Conservation (phyloP, 2,888 invertebrate genomes). For the Tetranychus truncatus region DNA sequence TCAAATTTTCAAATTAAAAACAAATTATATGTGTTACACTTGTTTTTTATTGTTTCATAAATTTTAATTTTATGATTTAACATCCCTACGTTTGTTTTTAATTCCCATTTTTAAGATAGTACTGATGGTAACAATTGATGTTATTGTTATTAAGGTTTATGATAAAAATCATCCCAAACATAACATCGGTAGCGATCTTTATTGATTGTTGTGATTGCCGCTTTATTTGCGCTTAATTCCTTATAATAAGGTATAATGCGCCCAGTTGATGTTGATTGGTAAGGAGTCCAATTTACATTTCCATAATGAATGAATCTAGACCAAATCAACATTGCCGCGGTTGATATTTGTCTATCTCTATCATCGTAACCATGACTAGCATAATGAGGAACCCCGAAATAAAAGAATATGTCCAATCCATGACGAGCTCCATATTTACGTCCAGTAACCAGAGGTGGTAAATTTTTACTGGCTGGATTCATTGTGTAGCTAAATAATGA, state of each 20-base stretch:
- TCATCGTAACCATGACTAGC: background rate
- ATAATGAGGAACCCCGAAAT: slow-evolving; percentile 2
- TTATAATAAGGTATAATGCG: background rate
- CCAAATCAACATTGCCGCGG: background rate
- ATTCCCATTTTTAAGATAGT: no score
- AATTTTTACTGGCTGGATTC: background rate
- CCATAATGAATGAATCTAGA: background rate
- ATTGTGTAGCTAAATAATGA: background rate
- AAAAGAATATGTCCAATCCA: background rate
- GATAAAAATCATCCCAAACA: background rate
- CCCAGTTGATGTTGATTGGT: background rate
- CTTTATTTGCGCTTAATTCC: background rate
- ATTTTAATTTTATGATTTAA: no score
- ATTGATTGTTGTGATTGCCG: background rate
- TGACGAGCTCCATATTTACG: slow-evolving; percentile 1
- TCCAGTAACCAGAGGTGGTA: background rate
- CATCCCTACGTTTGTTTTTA: no score
- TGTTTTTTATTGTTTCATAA: no score
- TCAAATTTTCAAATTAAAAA: no score
- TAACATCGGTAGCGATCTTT: background rate
- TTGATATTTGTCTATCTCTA: background rate
- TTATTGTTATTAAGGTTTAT: background rate
- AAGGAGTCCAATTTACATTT: background rate
- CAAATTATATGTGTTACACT: no score
- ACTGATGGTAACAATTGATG: no score